Evolutionary conservation across 2,797 vertebrate genomes (phyloP).

Genomic region (Diplodus puntazzo): DNA sequence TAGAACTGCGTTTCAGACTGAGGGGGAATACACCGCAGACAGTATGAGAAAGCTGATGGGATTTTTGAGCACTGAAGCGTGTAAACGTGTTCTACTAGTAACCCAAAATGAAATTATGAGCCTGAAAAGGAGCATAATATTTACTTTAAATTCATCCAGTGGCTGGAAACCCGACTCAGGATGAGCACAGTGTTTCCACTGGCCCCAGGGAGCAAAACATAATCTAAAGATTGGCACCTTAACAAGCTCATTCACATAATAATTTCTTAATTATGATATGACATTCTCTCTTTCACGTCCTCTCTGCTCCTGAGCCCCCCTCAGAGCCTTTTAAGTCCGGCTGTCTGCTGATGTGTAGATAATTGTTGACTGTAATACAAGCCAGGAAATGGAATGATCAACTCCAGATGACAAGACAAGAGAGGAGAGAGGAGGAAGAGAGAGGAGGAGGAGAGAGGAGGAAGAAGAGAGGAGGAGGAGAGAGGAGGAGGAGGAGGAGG

Average conservation of each 20-base stretch:
- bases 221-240: conserved; percentile 58
- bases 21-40: no score
- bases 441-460: conserved; percentile 44
- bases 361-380: conserved; percentile 92
- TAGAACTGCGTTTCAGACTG: no score
- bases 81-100: no score
- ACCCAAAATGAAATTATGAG: no score
- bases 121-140: no score
- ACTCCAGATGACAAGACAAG: conserved; percentile 91
- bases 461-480: conserved; percentile 4
- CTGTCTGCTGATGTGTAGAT: conserved; percentile 93
- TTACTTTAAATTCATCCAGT: no score
- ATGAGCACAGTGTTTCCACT: not conserved
- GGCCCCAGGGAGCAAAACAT: not conserved
- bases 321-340: conserved; percentile 88
- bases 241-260: conserved; percentile 1
- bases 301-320: conserved; percentile 52
- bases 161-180: not conserved
- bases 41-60: no score
- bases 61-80: no score
- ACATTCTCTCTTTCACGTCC: conserved; percentile 63
- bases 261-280: conserved; percentile 85
- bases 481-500: conserved; percentile 44
- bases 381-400: conserved; percentile 93
- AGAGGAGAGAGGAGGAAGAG: not conserved